A percentile compares a stretch with the other conserved stretches of the same genome.
Evolutionary conservation across 2,113 vertebrate species (phyloP).

Genomic region (Phalacrocorax aristotelis): DNA sequence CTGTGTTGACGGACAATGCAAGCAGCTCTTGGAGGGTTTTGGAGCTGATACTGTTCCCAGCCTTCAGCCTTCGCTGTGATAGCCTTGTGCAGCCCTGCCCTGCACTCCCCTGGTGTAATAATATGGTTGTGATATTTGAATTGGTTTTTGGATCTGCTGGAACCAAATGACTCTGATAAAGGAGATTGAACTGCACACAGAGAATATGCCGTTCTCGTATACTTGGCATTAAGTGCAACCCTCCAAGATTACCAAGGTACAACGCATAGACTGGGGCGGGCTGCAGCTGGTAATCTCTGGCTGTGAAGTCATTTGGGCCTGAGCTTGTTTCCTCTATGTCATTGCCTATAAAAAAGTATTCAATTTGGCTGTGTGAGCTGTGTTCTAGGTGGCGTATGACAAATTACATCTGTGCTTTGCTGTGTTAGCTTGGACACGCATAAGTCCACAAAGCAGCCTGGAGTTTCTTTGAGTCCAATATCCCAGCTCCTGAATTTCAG

Average conservation of each 20-base stretch:
- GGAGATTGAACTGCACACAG: background rate
- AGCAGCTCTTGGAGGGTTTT: background rate
- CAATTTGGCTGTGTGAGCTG: background rate
- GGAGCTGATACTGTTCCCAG: background rate
- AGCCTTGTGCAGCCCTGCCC: background rate
- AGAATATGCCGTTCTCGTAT: background rate
- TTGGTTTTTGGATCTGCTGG: background rate
- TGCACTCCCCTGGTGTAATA: background rate
- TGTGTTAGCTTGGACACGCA: accelerated
- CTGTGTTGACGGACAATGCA: background rate
- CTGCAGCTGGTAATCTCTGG: background rate
- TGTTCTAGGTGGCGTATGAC: background rate
- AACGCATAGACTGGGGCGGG: background rate
- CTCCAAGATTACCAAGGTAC: background rate
- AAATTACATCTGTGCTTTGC: background rate
- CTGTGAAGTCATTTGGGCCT: background rate
- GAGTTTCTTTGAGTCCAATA: background rate
- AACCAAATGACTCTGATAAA: background rate
- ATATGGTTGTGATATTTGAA: background rate
- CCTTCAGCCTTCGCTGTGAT: background rate
- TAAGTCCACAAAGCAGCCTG: background rate
- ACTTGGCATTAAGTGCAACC: background rate
- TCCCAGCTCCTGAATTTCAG: background rate
- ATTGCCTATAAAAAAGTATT: background rate
- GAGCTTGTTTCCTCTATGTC: background rate